phyloP scores from a whole-genome alignment of 2,113 vertebrate species.

The Scalopus aquaticus region DNA sequence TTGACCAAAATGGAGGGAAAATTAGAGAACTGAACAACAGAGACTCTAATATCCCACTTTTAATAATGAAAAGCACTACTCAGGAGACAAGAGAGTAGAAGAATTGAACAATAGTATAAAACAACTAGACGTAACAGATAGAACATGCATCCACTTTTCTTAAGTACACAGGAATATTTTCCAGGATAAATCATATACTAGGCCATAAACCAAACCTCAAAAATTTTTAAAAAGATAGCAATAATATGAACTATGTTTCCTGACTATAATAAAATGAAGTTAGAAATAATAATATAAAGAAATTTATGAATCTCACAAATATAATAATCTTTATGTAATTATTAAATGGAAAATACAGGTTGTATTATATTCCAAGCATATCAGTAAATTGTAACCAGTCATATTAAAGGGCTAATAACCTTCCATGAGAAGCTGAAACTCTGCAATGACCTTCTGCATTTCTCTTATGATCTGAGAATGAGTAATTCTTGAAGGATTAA shows the following conservation, averaged over 20 bases:
- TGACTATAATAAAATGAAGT: background rate
- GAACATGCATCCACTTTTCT: too few species aligned
- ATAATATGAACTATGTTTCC: too few species aligned
- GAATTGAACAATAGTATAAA: too few species aligned
- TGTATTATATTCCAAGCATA: background rate
- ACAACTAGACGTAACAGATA: too few species aligned
- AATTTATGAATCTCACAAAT: background rate
- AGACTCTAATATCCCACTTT: too few species aligned
- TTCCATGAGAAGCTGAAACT: background rate
- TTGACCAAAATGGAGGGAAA: too few species aligned
- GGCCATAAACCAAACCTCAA: background rate
- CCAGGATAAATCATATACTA: background rate
- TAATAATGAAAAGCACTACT: too few species aligned
- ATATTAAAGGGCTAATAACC: constrained; percentile 6
- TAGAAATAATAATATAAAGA: background rate
- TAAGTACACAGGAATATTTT: too few species aligned
- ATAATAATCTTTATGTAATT: background rate
- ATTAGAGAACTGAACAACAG: too few species aligned
- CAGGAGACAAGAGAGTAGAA: too few species aligned
- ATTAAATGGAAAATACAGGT: constrained; percentile 8
- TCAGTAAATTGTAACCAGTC: background rate
- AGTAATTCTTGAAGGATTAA: constrained; percentile 29
- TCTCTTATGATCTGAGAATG: constrained; percentile 8
- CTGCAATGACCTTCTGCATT: background rate
- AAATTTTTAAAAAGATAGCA: background rate